Evolutionary conservation across 2,113 vertebrate species (phyloP), one percentile per base, ranked within the genome.

Genomic region (Hypomesus transpacificus): DNA sequence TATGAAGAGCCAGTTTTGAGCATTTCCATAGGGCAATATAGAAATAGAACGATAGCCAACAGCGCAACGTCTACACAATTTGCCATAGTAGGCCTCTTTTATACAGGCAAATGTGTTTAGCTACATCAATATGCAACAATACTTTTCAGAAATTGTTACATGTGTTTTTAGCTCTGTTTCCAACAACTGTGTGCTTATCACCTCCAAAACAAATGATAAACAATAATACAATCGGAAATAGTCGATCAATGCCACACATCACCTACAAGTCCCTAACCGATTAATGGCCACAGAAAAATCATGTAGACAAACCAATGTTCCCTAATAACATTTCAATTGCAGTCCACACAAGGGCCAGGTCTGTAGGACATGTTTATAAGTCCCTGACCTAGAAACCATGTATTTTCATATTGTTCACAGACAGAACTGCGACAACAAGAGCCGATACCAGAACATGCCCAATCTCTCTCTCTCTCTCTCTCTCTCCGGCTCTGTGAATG

Each of bases 261-360:
- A 21, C 20, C 39, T 77, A 62, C 39, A 77, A 62, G 31, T 68
- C 54, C 56, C 7, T 39, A 20, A 84, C 52, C 51, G 75, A 11
- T 74, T 80, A 75, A 78, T 77, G 66, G 70, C 69, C 69, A 13
- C 39, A 64, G 64, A 74, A 65, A 72, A 72, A 75, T 61, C 24
- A 20, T 53, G 14, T 52, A 63, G 66, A 80, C 75, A 82, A 78
- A 73, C 69, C 70, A 28, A 70, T 85, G 80, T 82, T 85, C 84
- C 86, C 86, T 79, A 66, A 76, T 22, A 66, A 50, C 57, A 69
- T 51, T 74, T 53, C 51, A 3, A 75, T 22, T 22, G 18, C 21
- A 68, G 8, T 20, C 58, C 53, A 57, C 39, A 14, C 21, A 14
- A 21, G 53, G 53, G 53, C 16, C 16, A 56, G 53, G n/a, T n/a